These are phyloP conservation scores for Mechanitis mazaeus DNA, from an alignment of 2,888 invertebrate species.

Conservation along the genomic window DNA sequence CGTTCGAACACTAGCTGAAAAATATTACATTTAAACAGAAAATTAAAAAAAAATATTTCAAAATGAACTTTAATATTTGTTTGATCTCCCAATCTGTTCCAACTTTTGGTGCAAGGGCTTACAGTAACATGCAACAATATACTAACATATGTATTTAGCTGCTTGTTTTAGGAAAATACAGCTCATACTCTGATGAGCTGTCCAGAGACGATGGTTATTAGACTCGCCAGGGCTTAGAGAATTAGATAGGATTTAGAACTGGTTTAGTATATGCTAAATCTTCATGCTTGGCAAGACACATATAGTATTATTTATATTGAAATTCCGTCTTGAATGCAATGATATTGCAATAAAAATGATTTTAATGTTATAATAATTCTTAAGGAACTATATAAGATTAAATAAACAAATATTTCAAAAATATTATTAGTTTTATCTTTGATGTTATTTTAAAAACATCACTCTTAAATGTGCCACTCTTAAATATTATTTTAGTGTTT, in stretches of 20 bases:
- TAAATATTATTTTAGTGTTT: too few relatives aligned
- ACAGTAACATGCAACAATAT: not conserved
- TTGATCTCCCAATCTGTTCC: not conserved
- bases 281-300: not conserved
- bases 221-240: constrained; percentile 17
- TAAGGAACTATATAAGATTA: too few relatives aligned
- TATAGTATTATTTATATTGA: not conserved
- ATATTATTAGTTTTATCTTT: too few relatives aligned
- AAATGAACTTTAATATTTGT: not conserved
- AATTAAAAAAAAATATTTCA: not conserved
- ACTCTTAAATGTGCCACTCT: too few relatives aligned
- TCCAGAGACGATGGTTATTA: constrained; percentile 18
- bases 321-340: too few relatives aligned
- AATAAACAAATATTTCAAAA: too few relatives aligned
- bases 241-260: constrained; percentile 8
- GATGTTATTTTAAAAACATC: too few relatives aligned
- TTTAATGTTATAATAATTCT: too few relatives aligned
- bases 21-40: not conserved
- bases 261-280: not conserved
- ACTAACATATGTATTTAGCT: not conserved
- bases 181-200: constrained; percentile 21
- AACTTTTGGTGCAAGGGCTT: too few relatives aligned
- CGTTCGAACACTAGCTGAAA: not conserved
- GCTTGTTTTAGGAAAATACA: constrained; percentile 9
- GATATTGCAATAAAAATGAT: too few relatives aligned